Conservation (phyloP, 2,888 invertebrate species). For the Melanostoma scalare region DNA sequence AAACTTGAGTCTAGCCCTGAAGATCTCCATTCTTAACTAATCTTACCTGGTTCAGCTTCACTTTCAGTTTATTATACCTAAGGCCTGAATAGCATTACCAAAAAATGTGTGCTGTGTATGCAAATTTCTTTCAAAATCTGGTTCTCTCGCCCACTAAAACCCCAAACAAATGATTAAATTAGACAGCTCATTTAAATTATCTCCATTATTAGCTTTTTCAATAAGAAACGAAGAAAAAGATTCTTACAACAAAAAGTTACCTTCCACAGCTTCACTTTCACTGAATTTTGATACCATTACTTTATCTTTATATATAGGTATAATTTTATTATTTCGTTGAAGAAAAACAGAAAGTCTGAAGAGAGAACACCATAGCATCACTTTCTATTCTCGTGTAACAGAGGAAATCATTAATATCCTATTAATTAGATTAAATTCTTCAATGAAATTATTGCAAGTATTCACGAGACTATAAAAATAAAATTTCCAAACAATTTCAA, state of each 20-base stretch:
- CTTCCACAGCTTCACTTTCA: conserved; percentile 23
- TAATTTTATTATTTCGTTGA: background rate
- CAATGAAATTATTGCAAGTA: too few species aligned
- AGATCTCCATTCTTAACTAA: too few species aligned
- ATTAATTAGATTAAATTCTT: conserved; percentile 3
- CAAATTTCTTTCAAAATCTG: background rate
- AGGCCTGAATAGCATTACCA: too few species aligned
- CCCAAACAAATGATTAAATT: conserved; percentile 14
- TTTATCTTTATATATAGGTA: too few species aligned
- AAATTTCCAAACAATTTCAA: too few species aligned
- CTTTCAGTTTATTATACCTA: too few species aligned
- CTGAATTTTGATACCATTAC: conserved; percentile 4
- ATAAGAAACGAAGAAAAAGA: background rate
- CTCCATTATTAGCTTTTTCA: conserved; percentile 13
- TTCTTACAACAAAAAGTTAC: conserved; percentile 13
- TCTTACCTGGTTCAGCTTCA: too few species aligned
- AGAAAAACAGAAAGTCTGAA: conserved; percentile 19
- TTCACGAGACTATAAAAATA: too few species aligned
- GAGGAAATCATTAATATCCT: conserved; percentile 4
- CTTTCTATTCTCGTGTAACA: conserved; percentile 39
- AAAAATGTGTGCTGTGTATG: too few species aligned
- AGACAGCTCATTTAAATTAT: conserved; percentile 14
- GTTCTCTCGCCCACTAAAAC: conserved; percentile 11
- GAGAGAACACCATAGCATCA: background rate
- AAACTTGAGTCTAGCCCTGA: too few species aligned